Conservation (phyloP, 2,888 invertebrate genomes). For the Ditula angustiorana region DNA sequence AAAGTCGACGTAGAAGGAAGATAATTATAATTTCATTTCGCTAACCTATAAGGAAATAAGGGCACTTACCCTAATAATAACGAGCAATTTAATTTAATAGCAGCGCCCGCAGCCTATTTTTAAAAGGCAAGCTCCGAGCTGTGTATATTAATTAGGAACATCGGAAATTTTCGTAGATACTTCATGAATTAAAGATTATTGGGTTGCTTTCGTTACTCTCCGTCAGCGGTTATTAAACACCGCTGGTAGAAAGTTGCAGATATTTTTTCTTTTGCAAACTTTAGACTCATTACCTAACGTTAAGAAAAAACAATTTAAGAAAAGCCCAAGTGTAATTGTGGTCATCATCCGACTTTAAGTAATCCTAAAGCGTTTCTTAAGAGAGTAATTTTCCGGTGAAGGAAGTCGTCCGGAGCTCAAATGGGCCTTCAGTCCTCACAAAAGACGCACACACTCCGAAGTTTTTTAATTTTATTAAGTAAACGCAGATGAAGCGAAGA, state of each 20-base stretch:
- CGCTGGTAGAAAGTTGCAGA: neutral
- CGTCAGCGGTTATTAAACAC: slow-evolving; percentile 5
- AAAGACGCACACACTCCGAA: slow-evolving; percentile 4
- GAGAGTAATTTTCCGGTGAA: neutral
- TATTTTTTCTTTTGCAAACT: neutral
- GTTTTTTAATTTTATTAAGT: slow-evolving; percentile 31
- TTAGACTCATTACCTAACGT: neutral
- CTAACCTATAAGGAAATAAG: slow-evolving; percentile 12
- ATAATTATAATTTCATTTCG: slow-evolving; percentile 9
- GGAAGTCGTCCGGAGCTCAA: neutral
- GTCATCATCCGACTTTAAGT: slow-evolving; percentile 4
- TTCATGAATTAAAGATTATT: slow-evolving; percentile 17
- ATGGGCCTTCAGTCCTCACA: neutral
- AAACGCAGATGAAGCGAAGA: slow-evolving; percentile 23
- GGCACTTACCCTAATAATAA: slow-evolving; percentile 15
- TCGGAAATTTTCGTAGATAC: slow-evolving; percentile 13
- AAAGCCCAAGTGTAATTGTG: neutral
- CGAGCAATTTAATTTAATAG: slow-evolving; percentile 16
- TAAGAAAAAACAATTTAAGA: neutral
- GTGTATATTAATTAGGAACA: slow-evolving; percentile 29
- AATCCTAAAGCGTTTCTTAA: slow-evolving; percentile 2
- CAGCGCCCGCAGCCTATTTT: slow-evolving; percentile 11
- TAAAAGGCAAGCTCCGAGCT: slow-evolving; percentile 4
- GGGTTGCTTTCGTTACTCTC: neutral
- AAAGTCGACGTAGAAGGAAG: neutral